Evolutionary conservation across 1,140 invertebrate genomes (phyloP).

Genomic region (Drosophila ironensis): DNA sequence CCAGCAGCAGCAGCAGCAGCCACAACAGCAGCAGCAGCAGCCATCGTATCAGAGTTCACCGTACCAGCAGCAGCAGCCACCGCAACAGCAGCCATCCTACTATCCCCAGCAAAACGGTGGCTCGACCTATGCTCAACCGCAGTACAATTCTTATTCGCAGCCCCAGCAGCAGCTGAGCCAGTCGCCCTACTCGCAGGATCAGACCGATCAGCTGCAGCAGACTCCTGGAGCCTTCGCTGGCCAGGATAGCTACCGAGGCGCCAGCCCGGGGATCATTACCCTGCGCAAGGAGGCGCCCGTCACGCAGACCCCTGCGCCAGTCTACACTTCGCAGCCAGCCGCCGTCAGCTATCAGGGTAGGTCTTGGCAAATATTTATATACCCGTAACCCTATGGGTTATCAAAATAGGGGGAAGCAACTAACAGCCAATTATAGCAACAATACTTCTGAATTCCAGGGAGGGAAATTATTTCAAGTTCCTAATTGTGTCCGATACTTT

Average conservation of each 20-base stretch:
- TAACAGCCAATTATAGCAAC: too few relatives aligned
- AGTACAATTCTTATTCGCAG: slow-evolving; percentile 81
- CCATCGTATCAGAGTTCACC: slow-evolving; percentile 49
- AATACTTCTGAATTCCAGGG: too few relatives aligned
- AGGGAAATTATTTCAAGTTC: too few relatives aligned
- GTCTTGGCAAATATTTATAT: not conserved
- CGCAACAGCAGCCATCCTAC: slow-evolving; percentile 50
- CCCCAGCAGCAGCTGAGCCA: slow-evolving; percentile 55
- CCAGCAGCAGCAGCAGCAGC: slow-evolving; percentile 55
- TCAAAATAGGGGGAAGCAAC: too few relatives aligned
- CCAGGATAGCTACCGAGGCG: slow-evolving; percentile 65
- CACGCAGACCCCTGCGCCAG: slow-evolving; percentile 86
- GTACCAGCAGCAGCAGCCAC: slow-evolving; percentile 53
- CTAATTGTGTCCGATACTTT: too few relatives aligned
- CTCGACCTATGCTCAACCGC: slow-evolving; percentile 70
- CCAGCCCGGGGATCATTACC: slow-evolving; percentile 84
- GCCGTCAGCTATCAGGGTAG: slow-evolving; percentile 86
- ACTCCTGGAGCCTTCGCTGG: slow-evolving; percentile 31
- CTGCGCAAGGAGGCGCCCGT: slow-evolving; percentile 88
- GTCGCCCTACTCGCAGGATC: slow-evolving; percentile 64
- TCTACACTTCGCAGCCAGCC: slow-evolving; percentile 87
- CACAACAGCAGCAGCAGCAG: slow-evolving; percentile 64
- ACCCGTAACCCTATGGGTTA: too few relatives aligned
- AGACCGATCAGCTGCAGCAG: slow-evolving; percentile 69
- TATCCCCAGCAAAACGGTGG: slow-evolving; percentile 70